Percentiles rank a stretch among this genome's conserved stretches.
Evolutionary conservation across 1,140 invertebrate species (phyloP).

Genomic region (Grapholita molesta): DNA sequence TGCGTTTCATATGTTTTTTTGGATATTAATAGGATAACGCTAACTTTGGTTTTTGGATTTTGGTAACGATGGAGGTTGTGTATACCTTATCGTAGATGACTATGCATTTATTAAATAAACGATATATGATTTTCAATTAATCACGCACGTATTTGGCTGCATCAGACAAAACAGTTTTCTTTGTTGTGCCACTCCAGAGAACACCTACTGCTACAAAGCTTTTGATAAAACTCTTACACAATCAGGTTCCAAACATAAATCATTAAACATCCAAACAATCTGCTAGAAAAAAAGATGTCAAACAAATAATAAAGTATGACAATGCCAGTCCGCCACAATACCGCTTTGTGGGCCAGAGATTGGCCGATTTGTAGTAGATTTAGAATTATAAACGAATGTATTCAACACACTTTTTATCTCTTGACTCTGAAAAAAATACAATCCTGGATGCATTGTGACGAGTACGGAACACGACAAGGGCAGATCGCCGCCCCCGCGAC

Average conservation of each 20-base stretch:
- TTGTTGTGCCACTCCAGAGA: conserved; percentile 3
- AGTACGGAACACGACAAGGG: conserved; percentile 43
- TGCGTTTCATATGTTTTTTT: no score
- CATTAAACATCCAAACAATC: conserved; percentile 41
- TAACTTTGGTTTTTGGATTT: neutral
- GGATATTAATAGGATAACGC: no score
- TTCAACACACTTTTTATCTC: conserved; percentile 49
- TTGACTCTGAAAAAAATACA: conserved; percentile 49
- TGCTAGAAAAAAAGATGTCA: conserved; percentile 52
- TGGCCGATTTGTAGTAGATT: conserved; percentile 67
- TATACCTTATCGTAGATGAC: neutral
- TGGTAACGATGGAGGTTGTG: neutral
- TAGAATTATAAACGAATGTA: conserved; percentile 53
- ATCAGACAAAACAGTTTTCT: neutral
- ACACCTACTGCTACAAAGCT: neutral
- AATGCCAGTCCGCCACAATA: conserved; percentile 41
- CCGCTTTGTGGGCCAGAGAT: conserved; percentile 56
- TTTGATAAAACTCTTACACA: conserved; percentile 11
- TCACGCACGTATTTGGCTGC: neutral
- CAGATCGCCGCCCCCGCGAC: conserved; percentile 35
- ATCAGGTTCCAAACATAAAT: conserved; percentile 47
- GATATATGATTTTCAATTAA: conserved; percentile 15
- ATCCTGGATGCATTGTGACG: conserved; percentile 46
- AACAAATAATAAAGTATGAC: conserved; percentile 55
- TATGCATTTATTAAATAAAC: neutral